Percentiles rank a stretch among this genome's conserved stretches.
Evolutionary conservation across 1,140 invertebrate species (phyloP).

Genomic region (Harlomillsia oculata): DNA sequence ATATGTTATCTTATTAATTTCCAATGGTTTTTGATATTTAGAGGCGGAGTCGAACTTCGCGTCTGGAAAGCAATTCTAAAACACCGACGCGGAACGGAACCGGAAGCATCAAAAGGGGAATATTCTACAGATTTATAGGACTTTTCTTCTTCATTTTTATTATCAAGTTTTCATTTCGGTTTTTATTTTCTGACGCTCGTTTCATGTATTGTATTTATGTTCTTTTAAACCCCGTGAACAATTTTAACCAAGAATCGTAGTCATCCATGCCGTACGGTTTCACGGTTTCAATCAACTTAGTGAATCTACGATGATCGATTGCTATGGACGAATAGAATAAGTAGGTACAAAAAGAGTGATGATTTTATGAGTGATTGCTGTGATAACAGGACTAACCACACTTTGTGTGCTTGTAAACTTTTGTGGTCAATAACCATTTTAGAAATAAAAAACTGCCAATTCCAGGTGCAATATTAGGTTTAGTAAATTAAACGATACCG

Average conservation of each 20-base stretch:
- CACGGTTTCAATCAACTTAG: no score
- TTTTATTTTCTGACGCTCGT: not conserved
- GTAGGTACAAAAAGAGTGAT: no score
- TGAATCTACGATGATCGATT: no score
- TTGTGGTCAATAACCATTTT: no score
- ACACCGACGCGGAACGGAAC: constrained; percentile 38
- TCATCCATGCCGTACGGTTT: no score
- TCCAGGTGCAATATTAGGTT: no score
- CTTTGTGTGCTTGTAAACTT: no score
- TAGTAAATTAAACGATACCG: no score
- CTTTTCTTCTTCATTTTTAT: not conserved
- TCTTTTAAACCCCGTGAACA: not conserved
- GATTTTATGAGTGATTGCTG: no score
- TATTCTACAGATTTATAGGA: constrained; percentile 17
- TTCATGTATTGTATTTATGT: not conserved
- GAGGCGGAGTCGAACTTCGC: constrained; percentile 50
- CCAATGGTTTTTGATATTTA: constrained; percentile 29
- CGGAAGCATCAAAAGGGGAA: constrained; percentile 1
- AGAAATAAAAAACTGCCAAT: no score
- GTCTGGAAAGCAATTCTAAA: constrained; percentile 50
- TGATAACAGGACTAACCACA: no score
- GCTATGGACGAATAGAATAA: no score
- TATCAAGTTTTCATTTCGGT: not conserved
- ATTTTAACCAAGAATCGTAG: not conserved
- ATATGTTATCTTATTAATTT: not conserved